These are phyloP conservation scores for Myiozetetes cayanensis DNA, from an alignment of 2,113 vertebrate species.

Conservation along the genomic window DNA sequence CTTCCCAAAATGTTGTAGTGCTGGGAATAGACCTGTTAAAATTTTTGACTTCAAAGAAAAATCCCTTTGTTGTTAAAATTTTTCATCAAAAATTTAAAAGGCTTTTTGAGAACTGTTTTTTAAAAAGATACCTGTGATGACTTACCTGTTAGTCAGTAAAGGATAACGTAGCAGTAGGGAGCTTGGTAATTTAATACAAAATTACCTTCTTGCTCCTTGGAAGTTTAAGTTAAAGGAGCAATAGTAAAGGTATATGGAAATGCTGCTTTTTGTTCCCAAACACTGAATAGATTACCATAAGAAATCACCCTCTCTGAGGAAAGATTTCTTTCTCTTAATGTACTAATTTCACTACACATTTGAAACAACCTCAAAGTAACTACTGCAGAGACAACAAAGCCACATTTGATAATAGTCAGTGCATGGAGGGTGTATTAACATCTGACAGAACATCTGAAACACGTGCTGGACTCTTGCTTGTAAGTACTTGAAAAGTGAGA, in stretches of 20 bases:
- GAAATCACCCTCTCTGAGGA: neutral
- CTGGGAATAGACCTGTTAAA: neutral
- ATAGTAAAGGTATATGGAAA: neutral
- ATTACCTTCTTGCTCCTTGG: neutral
- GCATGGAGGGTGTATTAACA: neutral
- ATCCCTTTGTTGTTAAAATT: neutral
- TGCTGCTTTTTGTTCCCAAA: neutral
- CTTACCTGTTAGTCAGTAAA: too few relatives aligned
- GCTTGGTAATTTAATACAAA: neutral
- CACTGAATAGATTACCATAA: neutral
- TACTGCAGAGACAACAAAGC: neutral
- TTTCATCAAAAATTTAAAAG: neutral
- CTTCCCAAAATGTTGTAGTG: neutral
- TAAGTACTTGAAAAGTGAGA: conserved; percentile 61
- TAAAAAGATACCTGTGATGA: neutral
- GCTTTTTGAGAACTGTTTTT: neutral
- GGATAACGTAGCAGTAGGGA: neutral
- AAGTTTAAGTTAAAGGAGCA: neutral
- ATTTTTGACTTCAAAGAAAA: neutral
- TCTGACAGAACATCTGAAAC: conserved; percentile 35
- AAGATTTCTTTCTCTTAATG: neutral
- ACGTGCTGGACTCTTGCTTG: conserved; percentile 52
- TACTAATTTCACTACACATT: neutral
- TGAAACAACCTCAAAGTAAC: neutral
- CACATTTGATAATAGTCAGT: neutral